Base-by-base conservation (phyloP, 2,888 invertebrate species). In the Mesochorus sp. region DNA sequence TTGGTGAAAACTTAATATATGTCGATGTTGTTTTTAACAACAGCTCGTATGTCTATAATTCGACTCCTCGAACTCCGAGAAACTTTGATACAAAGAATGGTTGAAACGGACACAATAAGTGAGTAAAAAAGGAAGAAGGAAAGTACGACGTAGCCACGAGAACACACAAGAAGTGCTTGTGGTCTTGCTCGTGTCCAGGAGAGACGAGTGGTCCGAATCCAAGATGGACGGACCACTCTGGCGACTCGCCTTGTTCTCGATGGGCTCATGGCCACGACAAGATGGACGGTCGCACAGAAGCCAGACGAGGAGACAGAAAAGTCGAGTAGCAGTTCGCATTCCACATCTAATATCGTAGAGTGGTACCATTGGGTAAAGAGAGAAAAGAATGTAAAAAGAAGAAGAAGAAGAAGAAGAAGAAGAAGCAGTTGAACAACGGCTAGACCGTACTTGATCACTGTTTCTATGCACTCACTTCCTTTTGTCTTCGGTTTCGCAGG, bases 321-420 rank as follows among this genome's bases (percentile, higher is more conserved):
- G 53, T 80, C 79, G 53, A 66, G 74, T 64, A 47, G n/a, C n/a
- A n/a, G 42, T 78, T 68, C 62, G 53, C 62, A 64, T 70, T 57
- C 64, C 39, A 70, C 75, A 77, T 75, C 67, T 76, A 80, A 82
- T 80, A 80, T 80, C 66, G 57, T 44, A 66, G 80, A 82, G 80
- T 82, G 77, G 76, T 80, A 67, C 59, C 34, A 66, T 34, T 17
- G 10, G 34, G 57, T 17, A 24, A n/a, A 53, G 24, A 34, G 24
- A 53, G 31, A 61, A 28, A n/a, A 24, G n/a, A n/a, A n/a, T n/a
- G n/a, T n/a, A n/a, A n/a, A n/a, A n/a, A n/a, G n/a, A n/a, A n/a
- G n/a, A n/a, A 12, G 42, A 42, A 42, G 34, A 59, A 44, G 12
- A 28, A 12, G 5, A 26, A 44, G 14, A 44, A 28, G 5, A 24